These are phyloP conservation scores for Nipponacmea schrenckii DNA, from an alignment of 2,888 invertebrate genomes.

Conservation along the genomic window DNA sequence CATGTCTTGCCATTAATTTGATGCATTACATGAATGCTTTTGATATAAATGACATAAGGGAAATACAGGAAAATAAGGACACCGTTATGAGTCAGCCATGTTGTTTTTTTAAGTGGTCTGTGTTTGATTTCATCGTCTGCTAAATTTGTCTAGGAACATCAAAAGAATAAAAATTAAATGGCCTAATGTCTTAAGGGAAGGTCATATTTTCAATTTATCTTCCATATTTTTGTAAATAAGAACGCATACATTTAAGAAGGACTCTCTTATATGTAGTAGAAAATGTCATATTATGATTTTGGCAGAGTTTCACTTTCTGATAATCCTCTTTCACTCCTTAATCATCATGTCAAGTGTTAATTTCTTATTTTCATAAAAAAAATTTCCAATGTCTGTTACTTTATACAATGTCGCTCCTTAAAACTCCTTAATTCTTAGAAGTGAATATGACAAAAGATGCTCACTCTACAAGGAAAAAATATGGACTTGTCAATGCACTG, in stretches of 20 bases:
- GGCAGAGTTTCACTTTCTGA: too few relatives aligned
- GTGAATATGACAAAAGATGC: constrained; percentile 65
- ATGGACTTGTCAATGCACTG: constrained; percentile 69
- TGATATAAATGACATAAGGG: background rate
- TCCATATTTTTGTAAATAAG: too few relatives aligned
- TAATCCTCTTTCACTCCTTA: too few relatives aligned
- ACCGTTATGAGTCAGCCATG: background rate
- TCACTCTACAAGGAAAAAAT: constrained; percentile 64
- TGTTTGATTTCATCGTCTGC: background rate
- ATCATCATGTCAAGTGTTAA: too few relatives aligned
- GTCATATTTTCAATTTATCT: too few relatives aligned
- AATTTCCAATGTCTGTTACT: background rate
- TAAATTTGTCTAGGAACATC: background rate
- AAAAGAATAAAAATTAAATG: too few relatives aligned
- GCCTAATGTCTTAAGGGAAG: too few relatives aligned
- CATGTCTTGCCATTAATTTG: background rate
- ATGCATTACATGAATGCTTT: background rate
- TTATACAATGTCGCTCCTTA: background rate
- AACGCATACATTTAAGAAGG: too few relatives aligned
- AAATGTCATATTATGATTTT: too few relatives aligned
- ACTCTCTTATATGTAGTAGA: too few relatives aligned
- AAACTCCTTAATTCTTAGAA: constrained; percentile 44
- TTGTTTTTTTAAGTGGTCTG: background rate
- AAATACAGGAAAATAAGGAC: background rate
- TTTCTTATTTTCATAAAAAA: background rate